Evolutionary conservation across 2,113 vertebrate species (phyloP).

Genomic region (Merops nubicus): DNA sequence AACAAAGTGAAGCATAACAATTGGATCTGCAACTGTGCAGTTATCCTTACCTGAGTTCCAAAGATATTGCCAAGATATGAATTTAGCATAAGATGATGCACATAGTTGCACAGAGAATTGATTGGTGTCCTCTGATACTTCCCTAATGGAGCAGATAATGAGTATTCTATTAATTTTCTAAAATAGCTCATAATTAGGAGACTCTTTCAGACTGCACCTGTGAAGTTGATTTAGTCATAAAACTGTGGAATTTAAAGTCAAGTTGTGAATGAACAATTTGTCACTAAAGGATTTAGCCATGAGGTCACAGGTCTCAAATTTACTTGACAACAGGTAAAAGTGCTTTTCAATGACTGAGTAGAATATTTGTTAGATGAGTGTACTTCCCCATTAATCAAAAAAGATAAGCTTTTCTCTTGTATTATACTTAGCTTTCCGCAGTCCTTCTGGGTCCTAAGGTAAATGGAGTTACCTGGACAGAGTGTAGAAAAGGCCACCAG

Average conservation of each 20-base stretch:
- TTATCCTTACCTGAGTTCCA: background rate
- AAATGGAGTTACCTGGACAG: background rate
- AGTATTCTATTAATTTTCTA: background rate
- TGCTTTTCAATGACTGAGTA: background rate
- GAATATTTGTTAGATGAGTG: background rate
- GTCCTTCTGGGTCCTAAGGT: background rate
- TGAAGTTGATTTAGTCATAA: background rate
- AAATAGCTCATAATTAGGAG: background rate
- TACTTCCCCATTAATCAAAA: background rate
- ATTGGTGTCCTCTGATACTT: background rate
- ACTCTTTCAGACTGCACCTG: background rate
- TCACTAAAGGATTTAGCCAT: background rate
- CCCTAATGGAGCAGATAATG: background rate
- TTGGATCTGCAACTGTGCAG: background rate
- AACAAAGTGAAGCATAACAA: background rate
- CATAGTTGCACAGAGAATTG: background rate
- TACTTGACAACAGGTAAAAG: background rate
- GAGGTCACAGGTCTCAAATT: background rate
- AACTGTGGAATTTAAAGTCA: background rate
- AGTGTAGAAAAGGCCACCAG: background rate
- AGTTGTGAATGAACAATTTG: background rate
- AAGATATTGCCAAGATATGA: background rate
- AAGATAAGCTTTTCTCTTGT: fast-evolving
- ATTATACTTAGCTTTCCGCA: background rate
- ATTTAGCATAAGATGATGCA: background rate